These are phyloP conservation scores for Hydrolagus affinis DNA, from an alignment of 2,113 vertebrate genomes.

Conservation along the genomic window DNA sequence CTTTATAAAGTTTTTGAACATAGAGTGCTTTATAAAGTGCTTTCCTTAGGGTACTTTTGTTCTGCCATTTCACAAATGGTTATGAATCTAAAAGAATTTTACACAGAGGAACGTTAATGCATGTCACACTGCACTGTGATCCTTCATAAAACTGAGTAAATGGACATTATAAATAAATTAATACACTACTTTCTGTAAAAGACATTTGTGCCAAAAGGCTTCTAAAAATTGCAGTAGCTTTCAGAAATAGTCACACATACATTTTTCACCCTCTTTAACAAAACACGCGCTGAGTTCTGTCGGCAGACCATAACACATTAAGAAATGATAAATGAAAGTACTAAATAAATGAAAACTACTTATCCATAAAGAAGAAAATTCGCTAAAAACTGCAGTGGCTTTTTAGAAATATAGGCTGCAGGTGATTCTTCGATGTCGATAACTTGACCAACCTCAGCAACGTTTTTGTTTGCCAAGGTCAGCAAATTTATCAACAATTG, in stretches of 20 bases:
- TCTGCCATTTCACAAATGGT: constrained; percentile 15
- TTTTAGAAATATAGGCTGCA: background rate
- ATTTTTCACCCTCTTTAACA: constrained; percentile 6
- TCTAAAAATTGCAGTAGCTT: constrained; percentile 32
- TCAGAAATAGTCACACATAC: constrained; percentile 18
- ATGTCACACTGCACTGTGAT: constrained; percentile 28
- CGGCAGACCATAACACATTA: constrained; percentile 9
- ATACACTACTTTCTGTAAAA: constrained; percentile 28
- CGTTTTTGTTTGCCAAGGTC: too few relatives aligned
- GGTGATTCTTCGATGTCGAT: too few relatives aligned
- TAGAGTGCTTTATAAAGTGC: constrained; percentile 5
- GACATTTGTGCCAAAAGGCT: constrained; percentile 31
- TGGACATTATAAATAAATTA: constrained; percentile 32
- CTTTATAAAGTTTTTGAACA: background rate
- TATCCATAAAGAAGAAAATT: constrained; percentile 16
- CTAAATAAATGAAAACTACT: constrained; percentile 29
- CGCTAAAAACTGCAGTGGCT: background rate
- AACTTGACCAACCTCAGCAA: too few relatives aligned
- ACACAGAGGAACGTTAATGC: constrained; percentile 26
- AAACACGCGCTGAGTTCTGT: constrained; percentile 4
- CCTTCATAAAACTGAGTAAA: constrained; percentile 29
- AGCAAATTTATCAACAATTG: too few relatives aligned
- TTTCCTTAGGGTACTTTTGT: constrained; percentile 19
- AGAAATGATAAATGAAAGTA: constrained; percentile 28
- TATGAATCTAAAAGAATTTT: constrained; percentile 30